A percentile compares a stretch with the other conserved stretches of the same genome.
Conservation (phyloP, 1,140 invertebrate species). For the Whitmania pigra region DNA sequence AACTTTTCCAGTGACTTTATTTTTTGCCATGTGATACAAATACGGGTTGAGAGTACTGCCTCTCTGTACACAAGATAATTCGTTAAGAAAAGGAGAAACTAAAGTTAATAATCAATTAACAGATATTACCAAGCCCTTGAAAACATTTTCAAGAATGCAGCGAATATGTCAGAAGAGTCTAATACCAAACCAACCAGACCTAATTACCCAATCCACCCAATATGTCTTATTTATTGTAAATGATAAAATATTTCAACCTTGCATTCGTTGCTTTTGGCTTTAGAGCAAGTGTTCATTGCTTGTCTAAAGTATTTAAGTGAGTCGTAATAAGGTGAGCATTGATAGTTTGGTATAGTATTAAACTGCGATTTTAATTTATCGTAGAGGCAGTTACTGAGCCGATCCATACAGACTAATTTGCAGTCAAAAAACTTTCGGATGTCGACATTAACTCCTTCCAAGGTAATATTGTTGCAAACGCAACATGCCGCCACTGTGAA, state of each 20-base stretch:
- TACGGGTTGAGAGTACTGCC: too few species aligned
- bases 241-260: not conserved
- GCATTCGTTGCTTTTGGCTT: not conserved
- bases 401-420: not conserved
- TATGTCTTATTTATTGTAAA: too few species aligned
- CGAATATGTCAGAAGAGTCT: too few species aligned
- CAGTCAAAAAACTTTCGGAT: conserved; percentile 1
- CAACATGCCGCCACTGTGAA: conserved; percentile 3
- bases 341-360: not conserved
- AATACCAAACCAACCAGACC: too few species aligned
- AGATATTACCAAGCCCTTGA: too few species aligned
- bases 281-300: not conserved
- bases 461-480: not conserved
- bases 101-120: too few species aligned
- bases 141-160: too few species aligned
- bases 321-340: conserved; percentile 9
- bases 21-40: too few species aligned
- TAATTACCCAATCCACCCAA: too few species aligned
- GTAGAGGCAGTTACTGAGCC: conserved; percentile 2
- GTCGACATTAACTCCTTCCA: not conserved
- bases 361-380: not conserved
- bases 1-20: too few species aligned
- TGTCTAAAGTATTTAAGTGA: conserved; percentile 4
- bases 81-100: too few species aligned
- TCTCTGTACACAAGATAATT: too few species aligned